A percentile compares a stretch with the other conserved stretches of the same genome.
These are phyloP conservation scores for Eulimnadia texana DNA, from an alignment of 1,140 invertebrate genomes.

Conservation along the genomic window DNA sequence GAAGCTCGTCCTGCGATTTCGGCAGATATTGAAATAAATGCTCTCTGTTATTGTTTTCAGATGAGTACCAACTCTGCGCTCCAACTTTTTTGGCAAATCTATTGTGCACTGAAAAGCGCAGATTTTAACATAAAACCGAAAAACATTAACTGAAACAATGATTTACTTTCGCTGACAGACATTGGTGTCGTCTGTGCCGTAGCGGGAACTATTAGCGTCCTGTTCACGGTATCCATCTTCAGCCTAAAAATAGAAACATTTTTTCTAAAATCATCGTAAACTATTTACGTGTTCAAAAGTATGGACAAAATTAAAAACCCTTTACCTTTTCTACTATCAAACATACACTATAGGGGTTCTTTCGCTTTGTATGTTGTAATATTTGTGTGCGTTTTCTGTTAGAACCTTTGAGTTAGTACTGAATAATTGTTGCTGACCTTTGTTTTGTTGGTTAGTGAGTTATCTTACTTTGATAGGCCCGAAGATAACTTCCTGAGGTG, in stretches of 20 bases:
- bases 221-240: background rate
- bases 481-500: no score
- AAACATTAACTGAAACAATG: background rate
- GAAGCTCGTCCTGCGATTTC: conserved; percentile 29
- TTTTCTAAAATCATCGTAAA: no score
- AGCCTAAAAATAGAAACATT: background rate
- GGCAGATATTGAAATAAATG: conserved; percentile 24
- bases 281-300: no score
- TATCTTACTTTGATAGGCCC: no score
- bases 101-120: background rate
- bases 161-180: background rate
- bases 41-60: conserved; percentile 11
- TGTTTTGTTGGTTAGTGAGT: no score
- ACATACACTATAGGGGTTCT: no score
- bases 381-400: no score
- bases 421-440: no score
- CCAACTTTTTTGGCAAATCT: conserved; percentile 15
- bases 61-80: conserved; percentile 9
- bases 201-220: background rate
- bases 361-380: no score
- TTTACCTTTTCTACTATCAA: no score
- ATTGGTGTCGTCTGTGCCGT: background rate
- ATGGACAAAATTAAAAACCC: no score
- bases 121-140: background rate
- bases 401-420: no score